A percentile compares a stretch with the other conserved stretches of the same genome.
These are phyloP conservation scores for Cheirogaleus major DNA, from an alignment of 2,797 vertebrate genomes.

Conservation along the genomic window DNA sequence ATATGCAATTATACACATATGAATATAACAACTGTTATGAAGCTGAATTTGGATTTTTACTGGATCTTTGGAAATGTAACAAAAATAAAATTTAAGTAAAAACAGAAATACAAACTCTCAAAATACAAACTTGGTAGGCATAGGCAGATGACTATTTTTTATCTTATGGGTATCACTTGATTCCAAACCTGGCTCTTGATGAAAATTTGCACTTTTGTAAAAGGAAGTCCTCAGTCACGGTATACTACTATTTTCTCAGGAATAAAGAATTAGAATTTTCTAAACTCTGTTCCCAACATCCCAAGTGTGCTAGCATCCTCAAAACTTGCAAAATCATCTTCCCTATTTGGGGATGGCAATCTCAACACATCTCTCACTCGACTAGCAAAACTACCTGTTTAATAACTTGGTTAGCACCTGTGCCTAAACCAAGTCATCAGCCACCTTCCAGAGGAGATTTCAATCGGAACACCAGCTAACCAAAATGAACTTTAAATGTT, in stretches of 20 bases:
- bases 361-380: background rate
- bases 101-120: background rate
- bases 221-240: background rate
- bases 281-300: background rate
- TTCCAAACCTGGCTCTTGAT: background rate
- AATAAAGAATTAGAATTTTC: background rate
- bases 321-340: background rate
- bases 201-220: background rate
- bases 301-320: background rate
- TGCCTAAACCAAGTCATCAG: background rate
- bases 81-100: conserved; percentile 8
- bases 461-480: background rate
- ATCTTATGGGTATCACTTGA: background rate
- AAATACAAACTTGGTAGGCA: background rate
- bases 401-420: background rate
- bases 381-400: background rate
- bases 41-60: background rate
- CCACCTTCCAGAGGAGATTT: background rate
- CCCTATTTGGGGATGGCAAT: too few species aligned
- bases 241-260: background rate
- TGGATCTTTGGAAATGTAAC: background rate
- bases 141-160: background rate
- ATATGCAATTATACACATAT: background rate
- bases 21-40: background rate
- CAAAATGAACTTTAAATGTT: background rate